Percentiles rank a stretch among this genome's conserved stretches.
phyloP scores from a whole-genome alignment of 1,140 invertebrate species.

The Brachionus plicatilis region DNA sequence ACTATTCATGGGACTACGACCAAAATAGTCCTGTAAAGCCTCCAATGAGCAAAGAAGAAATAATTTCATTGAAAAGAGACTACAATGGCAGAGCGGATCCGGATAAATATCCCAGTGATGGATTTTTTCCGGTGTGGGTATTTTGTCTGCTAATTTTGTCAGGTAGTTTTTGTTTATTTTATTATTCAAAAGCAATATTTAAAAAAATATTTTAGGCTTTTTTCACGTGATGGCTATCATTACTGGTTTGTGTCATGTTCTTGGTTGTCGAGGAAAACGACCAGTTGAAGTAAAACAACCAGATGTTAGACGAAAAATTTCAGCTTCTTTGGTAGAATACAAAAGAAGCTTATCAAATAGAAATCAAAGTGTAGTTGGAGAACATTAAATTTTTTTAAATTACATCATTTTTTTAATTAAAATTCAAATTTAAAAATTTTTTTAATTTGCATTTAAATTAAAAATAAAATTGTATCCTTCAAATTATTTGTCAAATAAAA shows the following conservation, averaged over 20 bases:
- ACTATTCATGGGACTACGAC: conserved; percentile 18
- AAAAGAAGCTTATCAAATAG: not conserved
- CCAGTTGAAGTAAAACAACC: not conserved
- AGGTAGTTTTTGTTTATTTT: not conserved
- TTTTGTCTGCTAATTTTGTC: not conserved
- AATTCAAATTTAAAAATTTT: not conserved
- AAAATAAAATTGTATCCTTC: not conserved
- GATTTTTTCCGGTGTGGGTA: conserved; percentile 2
- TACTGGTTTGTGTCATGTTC: not conserved
- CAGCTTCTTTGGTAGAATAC: not conserved
- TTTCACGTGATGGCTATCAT: not conserved
- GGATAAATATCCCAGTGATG: conserved; percentile 13
- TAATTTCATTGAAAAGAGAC: not conserved
- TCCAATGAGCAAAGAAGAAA: not conserved
- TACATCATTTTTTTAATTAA: conserved; percentile 27
- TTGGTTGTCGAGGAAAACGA: conserved; percentile 5
- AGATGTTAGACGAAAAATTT: not conserved
- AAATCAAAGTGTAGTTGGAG: not conserved
- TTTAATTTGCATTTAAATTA: conserved; percentile 39
- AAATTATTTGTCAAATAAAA: conserved; percentile 34
- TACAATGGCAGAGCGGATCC: not conserved
- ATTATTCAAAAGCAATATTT: not conserved
- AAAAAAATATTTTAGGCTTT: not conserved
- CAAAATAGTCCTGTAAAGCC: not conserved
- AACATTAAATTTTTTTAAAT: not conserved